Evolutionary conservation across 2,797 vertebrate genomes (phyloP).

Genomic region (Bryconaethiops microstoma): DNA sequence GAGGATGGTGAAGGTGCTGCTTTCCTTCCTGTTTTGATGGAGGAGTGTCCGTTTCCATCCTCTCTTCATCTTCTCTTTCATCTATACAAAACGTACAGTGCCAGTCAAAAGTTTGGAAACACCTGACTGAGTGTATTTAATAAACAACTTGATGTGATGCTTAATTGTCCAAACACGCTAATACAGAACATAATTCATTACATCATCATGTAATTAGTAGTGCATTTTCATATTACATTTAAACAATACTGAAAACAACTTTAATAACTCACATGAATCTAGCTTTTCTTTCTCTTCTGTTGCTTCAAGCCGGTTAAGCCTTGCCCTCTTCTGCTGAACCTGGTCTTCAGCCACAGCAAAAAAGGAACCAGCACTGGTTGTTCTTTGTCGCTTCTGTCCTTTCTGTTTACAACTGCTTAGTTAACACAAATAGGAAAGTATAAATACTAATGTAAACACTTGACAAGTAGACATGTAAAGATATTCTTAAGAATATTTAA

Average conservation of each 20-base stretch:
- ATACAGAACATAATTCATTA: neutral
- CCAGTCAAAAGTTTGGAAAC: neutral
- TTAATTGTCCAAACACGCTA: neutral
- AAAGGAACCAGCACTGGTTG: slow-evolving; percentile 70
- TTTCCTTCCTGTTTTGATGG: slow-evolving; percentile 60
- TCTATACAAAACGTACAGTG: slow-evolving; percentile 7
- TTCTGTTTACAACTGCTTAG: slow-evolving; percentile 77
- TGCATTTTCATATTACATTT: neutral
- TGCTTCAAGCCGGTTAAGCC: slow-evolving; percentile 54
- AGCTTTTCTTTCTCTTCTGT: slow-evolving; percentile 40
- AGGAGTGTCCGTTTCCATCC: slow-evolving; percentile 50
- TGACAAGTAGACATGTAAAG: neutral
- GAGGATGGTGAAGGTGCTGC: slow-evolving; percentile 22
- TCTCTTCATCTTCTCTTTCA: slow-evolving; percentile 30
- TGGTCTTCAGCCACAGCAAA: slow-evolving; percentile 52
- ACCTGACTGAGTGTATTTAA: neutral
- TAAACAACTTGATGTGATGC: neutral
- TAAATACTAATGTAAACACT: neutral
- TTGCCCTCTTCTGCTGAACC: slow-evolving; percentile 67
- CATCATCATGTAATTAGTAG: neutral
- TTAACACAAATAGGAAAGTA: neutral
- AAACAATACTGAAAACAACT: neutral
- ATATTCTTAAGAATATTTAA: neutral
- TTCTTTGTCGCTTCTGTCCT: slow-evolving; percentile 82
- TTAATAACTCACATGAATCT: slow-evolving; percentile 54